Evolutionary conservation across 1,140 invertebrate genomes (phyloP).

Genomic region (Cydia pomonella): DNA sequence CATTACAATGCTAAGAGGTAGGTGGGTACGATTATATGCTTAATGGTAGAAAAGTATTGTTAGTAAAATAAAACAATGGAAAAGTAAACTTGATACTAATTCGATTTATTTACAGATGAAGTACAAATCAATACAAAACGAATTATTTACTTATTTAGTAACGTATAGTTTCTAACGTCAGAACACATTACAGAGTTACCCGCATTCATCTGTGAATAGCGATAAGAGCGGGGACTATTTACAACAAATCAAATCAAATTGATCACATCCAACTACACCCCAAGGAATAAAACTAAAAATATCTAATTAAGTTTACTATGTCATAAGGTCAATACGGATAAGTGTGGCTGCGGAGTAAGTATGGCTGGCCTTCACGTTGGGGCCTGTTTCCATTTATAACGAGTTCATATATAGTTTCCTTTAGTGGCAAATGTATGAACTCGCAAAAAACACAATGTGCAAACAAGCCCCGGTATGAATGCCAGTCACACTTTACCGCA

Average conservation of each 20-base stretch:
- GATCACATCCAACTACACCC: not conserved
- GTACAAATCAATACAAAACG: conserved; percentile 31
- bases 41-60: not conserved
- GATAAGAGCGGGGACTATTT: not conserved
- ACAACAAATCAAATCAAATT: not conserved
- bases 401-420: too few relatives aligned
- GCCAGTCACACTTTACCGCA: too few relatives aligned
- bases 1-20: too few relatives aligned
- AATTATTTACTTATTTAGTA: conserved; percentile 16
- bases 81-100: conserved; percentile 22
- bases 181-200: conserved; percentile 24
- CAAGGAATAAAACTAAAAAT: not conserved
- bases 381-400: too few relatives aligned
- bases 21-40: not conserved
- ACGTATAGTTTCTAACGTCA: not conserved
- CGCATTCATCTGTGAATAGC: not conserved
- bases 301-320: too few relatives aligned
- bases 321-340: too few relatives aligned
- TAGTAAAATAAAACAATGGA: not conserved
- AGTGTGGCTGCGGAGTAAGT: too few relatives aligned
- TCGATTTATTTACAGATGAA: conserved; percentile 31
- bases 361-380: too few relatives aligned
- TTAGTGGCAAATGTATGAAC: too few relatives aligned
- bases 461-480: too few relatives aligned
- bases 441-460: too few relatives aligned